Percentiles rank a stretch among this genome's conserved stretches.
Conservation (phyloP, 2,888 invertebrate species). For the Drosophila neotestacea region DNA sequence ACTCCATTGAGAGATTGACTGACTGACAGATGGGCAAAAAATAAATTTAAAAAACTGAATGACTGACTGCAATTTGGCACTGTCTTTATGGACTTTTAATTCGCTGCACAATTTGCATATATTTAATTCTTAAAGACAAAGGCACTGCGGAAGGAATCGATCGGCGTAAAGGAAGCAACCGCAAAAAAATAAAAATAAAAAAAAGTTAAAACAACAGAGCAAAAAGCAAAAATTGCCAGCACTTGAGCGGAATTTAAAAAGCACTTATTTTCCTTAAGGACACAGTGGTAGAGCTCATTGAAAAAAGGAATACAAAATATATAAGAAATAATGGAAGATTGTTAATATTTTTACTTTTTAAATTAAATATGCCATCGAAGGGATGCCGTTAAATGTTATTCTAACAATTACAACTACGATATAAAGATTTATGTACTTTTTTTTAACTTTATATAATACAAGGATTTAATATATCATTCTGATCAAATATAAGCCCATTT, state of each 20-base stretch:
- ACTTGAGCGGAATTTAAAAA: slow-evolving; percentile 82
- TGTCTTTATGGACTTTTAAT: slow-evolving; percentile 57
- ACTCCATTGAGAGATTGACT: slow-evolving; percentile 20
- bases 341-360: background rate
- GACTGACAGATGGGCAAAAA: slow-evolving; percentile 18
- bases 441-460: no score
- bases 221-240: slow-evolving; percentile 74
- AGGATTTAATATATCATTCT: no score
- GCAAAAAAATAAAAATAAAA: slow-evolving; percentile 7
- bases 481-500: no score
- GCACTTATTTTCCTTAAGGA: slow-evolving; percentile 40
- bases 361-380: no score
- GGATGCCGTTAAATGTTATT: no score
- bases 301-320: background rate
- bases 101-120: slow-evolving; percentile 66
- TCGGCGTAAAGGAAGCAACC: slow-evolving; percentile 68
- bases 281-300: slow-evolving; percentile 31
- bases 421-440: no score
- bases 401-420: no score
- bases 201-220: slow-evolving; percentile 15
- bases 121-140: slow-evolving; percentile 53
- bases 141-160: slow-evolving; percentile 61
- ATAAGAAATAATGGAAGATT: background rate
- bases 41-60: background rate
- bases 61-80: slow-evolving; percentile 49